A percentile compares a stretch with the other conserved stretches of the same genome.
Evolutionary conservation across 2,888 invertebrate species (phyloP).

Genomic region (Thymelicus lineola): DNA sequence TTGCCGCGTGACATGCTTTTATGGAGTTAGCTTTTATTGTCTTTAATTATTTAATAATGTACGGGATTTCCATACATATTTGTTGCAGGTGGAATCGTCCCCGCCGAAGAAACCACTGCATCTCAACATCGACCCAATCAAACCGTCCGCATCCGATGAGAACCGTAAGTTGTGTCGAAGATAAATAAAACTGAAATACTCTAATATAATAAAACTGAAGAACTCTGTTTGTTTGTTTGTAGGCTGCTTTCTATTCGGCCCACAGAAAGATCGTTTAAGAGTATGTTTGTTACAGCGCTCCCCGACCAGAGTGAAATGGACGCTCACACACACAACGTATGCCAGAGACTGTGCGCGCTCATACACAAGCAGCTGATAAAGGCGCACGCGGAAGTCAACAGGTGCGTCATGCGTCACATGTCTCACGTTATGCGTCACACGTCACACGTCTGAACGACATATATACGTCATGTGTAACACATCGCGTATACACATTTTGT

Average conservation of each 20-base stretch:
- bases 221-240: too few relatives aligned
- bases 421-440: not conserved
- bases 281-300: constrained; percentile 48
- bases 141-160: constrained; percentile 64
- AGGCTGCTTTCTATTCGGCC: too few relatives aligned
- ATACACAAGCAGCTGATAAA: constrained; percentile 92
- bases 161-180: constrained; percentile 55
- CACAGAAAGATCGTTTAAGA: not conserved
- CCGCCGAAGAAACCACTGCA: constrained; percentile 60
- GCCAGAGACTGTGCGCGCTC: constrained; percentile 91
- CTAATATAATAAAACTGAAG: too few relatives aligned
- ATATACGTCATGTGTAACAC: not conserved
- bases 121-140: constrained; percentile 58
- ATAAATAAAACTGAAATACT: not conserved
- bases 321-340: constrained; percentile 82
- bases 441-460: not conserved
- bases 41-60: too few relatives aligned
- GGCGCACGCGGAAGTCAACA: constrained; percentile 91
- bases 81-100: constrained; percentile 60
- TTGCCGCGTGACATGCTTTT: too few relatives aligned
- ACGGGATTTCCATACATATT: not conserved
- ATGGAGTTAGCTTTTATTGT: too few relatives aligned
- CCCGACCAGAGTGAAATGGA: constrained; percentile 57
- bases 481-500: too few relatives aligned
- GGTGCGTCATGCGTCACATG: constrained; percentile 62